phyloP scores from a whole-genome alignment of 2,113 vertebrate genomes.

The Gambusia holbrooki region DNA sequence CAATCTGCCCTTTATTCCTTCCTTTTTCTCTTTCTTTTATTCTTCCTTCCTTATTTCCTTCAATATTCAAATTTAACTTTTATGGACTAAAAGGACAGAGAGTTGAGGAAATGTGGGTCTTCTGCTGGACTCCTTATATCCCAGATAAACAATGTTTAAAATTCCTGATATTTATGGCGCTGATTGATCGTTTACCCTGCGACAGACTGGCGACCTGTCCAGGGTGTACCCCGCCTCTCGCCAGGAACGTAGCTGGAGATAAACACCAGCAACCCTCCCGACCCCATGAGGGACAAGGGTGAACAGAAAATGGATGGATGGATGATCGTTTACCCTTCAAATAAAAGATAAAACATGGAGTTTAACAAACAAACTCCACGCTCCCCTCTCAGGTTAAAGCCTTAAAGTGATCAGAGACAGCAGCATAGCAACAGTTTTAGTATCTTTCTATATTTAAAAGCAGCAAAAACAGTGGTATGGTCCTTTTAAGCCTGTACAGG shows the following conservation, averaged over 20 bases:
- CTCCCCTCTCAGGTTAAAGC: background rate
- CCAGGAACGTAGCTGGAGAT: no score
- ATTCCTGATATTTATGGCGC: background rate
- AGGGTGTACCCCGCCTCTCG: no score
- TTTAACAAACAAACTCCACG: background rate
- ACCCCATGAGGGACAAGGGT: no score
- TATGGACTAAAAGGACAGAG: background rate
- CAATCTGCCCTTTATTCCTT: no score
- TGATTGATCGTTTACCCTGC: background rate
- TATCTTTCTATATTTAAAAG: slow-evolving; percentile 12
- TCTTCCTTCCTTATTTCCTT: background rate
- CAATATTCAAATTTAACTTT: background rate
- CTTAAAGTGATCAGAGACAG: background rate
- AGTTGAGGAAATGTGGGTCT: background rate
- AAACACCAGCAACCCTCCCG: no score
- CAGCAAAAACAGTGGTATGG: slow-evolving; percentile 44
- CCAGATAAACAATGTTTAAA: background rate
- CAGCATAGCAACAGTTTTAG: background rate
- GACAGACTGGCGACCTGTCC: no score
- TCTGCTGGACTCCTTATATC: background rate
- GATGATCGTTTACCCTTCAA: background rate
- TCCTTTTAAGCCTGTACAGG: slow-evolving; percentile 59
- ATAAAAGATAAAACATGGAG: background rate
- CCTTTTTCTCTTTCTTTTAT: no score
- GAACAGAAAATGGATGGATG: no score